Evolutionary conservation across 2,113 vertebrate genomes (phyloP), one percentile per base, ranked within the genome.

Genomic region (Fulica atra): DNA sequence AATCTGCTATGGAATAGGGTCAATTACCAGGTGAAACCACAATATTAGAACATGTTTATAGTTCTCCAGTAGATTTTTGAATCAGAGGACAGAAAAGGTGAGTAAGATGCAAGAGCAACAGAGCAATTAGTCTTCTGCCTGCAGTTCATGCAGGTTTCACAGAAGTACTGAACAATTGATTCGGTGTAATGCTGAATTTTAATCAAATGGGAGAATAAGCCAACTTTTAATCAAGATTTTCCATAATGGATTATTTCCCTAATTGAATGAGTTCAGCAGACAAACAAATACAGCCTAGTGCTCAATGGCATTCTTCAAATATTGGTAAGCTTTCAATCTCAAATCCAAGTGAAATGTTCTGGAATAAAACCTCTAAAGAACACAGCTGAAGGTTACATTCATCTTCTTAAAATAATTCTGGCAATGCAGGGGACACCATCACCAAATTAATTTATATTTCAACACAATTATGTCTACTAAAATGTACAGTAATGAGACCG

Each of bases 141-240:
- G 79, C 64, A 92, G 90, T 42, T 93, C 94, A 93, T 87, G 78
- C 24, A 13, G 53, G 89, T 86, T 97, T 95, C 79, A 71, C 83
- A 93, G 87, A 97, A 97, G 84, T 92, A 96, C 96, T 92, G 92
- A 94, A 96, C 93, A 96, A 97, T 97, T 97, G 97, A 97, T 97
- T 96, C 94, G 53, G 66, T 96, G 96, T 96, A 96, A 95, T 73
- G 87, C 86, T 96, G 95, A 95, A 97, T 97, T 97, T 97, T 96
- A 97, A 96, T 97, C 95, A 97, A 97, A 97, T 89, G 42, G 84
- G 94, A 94, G 92, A 97, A 97, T 97, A 96, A 97, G 91, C 79
- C 93, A 97, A 97, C 91, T 97, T 97, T 96, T 97, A 97, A 97
- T 97, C 96, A 97, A 97, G 96, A 95, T 96, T 97, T 97, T 97